A percentile compares a stretch with the other conserved stretches of the same genome.
These are phyloP conservation scores for Synergus gifuensis DNA, from an alignment of 2,888 invertebrate species.

Conservation along the genomic window DNA sequence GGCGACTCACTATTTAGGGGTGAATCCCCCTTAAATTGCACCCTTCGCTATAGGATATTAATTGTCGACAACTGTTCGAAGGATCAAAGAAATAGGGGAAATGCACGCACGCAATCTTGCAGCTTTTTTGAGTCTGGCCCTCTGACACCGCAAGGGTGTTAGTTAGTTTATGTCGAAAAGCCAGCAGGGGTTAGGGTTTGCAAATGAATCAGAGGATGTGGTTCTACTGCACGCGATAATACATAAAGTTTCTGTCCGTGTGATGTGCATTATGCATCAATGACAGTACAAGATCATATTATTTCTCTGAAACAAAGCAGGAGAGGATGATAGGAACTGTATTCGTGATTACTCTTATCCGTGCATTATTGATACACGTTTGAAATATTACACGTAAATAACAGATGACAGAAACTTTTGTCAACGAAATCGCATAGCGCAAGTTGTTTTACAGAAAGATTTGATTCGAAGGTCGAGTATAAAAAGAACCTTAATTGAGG, in stretches of 20 bases:
- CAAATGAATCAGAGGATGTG: neutral
- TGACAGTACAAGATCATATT: neutral
- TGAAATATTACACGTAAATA: neutral
- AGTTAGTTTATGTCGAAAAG: neutral
- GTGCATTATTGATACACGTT: neutral
- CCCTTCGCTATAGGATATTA: neutral
- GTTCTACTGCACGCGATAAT: constrained; percentile 9
- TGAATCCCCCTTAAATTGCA: neutral
- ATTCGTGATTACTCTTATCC: neutral
- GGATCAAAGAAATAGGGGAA: neutral
- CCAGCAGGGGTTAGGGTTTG: neutral
- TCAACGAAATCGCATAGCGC: neutral
- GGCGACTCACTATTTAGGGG: neutral
- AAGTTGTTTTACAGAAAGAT: neutral
- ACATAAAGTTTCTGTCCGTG: neutral
- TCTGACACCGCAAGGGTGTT: neutral
- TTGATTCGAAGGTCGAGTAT: too few species aligned
- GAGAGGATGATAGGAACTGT: neutral
- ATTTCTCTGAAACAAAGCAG: neutral
- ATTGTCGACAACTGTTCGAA: neutral
- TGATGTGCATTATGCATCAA: neutral
- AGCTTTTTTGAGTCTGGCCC: neutral
- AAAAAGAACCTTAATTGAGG: too few species aligned
- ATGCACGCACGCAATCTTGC: neutral
- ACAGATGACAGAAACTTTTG: neutral